Evolutionary conservation across 2,797 vertebrate species (phyloP), one percentile per base, ranked within the genome.

Genomic region (Lacerta viridis): DNA sequence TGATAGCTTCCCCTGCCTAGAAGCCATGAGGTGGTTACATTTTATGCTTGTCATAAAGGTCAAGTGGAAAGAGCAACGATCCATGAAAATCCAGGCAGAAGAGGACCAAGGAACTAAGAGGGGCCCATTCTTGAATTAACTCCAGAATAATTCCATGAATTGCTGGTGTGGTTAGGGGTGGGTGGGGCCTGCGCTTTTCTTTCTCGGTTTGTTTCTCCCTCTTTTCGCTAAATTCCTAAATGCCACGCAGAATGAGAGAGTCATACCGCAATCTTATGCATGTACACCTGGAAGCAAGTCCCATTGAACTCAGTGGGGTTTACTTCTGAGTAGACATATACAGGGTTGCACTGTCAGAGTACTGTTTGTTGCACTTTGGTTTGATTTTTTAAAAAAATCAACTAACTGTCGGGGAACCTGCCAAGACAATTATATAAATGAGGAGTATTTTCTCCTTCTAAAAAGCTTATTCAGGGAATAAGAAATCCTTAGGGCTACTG

Each of bases 1-100:
- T 39, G 66, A 87, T 61, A 36, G 50, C 50, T 82, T 59, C 25
- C 33, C 59, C 41, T 85, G 77, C 25, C 33, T 39, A 4, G 8
- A n/a, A 83, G 66, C 50, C 46, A 77, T 25, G 46, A 83, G 84
- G 74, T 20, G 27, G 64, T 23, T 61, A 80, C 46, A 61, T 61
- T 78, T 78, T 36, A 43, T 33, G 17, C 64, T 83, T 29, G 59
- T 36, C 36, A 15, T 7, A 55, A 82, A 89, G 79, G 64, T 83
- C 84, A 83, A 61, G 46, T 71, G 36, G 27, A 89, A 76, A 83
- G 23, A 61, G 66, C 61, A 72, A 83, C 79, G 80, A 86, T 83
- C 75, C 68, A 77, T 83, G 17, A 83, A 64, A 59, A 72, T 72
- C 46, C 74, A 64, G 6, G 39, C 74, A 78, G 71, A 68, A 79